Base-by-base conservation (phyloP, 2,888 invertebrate genomes). In the Drosophila lutescens region DNA sequence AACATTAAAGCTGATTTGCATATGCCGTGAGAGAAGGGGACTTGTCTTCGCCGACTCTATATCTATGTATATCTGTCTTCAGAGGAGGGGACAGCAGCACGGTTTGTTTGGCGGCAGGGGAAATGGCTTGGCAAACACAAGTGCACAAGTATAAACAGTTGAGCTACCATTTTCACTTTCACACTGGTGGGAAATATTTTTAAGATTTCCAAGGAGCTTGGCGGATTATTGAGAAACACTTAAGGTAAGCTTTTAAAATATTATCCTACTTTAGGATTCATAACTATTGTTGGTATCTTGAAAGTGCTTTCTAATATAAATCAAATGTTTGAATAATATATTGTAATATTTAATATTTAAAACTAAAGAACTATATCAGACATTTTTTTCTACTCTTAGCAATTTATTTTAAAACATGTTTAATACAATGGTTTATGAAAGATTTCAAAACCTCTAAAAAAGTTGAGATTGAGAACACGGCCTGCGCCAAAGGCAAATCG, bases 1-100 rank as follows among this genome's bases (percentile, higher is more conserved):
- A 56, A 49, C 57, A 69, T 88, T 88, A 78, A 88, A 79, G 86
- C 82, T 79, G 76, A 85, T 89, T 89, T 85, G 82, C 84, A 89
- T 85, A 87, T 74, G 79, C 70, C 70, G 32, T 56, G 74, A 38
- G 59, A 40, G 74, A 36, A 23, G 38, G 40, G 41, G 68, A 68
- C 54, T 44, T 60, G 23, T 46, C 68, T 54, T 66, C 44, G 32
- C 54, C 30, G 66, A 26, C 68, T 43, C 41, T 47, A 60, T 41
- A 17, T 30, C 32, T 23, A 30, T 34, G 38, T 57, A 10, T 40
- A 58, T 58, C 38, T 58, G 26, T 67, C 46, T 67, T 41, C 13
- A 38, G 20, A 13, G 12, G 20, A 13, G 10, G 5, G 5, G 4
- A 10, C 10, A 2, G 41, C 4, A 20, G 41, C 4, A 17, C 10